These are phyloP conservation scores for Sebastes diploproa DNA, from an alignment of 2,797 vertebrate species.

Conservation along the genomic window DNA sequence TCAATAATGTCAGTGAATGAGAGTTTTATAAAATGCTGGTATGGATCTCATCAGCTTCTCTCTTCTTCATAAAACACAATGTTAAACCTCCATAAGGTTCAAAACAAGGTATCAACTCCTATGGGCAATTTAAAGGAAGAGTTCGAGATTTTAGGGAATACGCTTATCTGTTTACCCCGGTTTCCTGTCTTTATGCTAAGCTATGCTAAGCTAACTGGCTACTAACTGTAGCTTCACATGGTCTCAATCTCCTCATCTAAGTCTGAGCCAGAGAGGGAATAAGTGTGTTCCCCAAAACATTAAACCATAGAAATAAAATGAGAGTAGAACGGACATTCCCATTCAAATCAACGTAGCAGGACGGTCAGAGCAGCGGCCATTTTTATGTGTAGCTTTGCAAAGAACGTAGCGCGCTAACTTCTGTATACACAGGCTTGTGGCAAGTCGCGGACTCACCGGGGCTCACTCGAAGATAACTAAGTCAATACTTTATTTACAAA, in stretches of 20 bases:
- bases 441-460: no score
- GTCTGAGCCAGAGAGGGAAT: not conserved
- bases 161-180: not conserved
- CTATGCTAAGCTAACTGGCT: not conserved
- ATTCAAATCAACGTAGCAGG: not conserved
- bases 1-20: conserved; percentile 13
- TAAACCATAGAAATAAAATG: not conserved
- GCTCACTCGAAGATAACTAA: no score
- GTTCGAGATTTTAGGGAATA: not conserved
- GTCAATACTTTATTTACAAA: no score
- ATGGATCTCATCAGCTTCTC: not conserved
- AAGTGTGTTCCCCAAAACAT: not conserved
- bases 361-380: not conserved
- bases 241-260: not conserved
- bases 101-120: conserved; percentile 31
- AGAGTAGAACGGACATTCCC: not conserved
- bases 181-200: not conserved
- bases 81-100: conserved; percentile 33
- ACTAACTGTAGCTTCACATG: not conserved
- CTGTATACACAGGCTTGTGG: not conserved
- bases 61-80: conserved; percentile 18
- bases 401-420: not conserved
- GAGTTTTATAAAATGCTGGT: conserved; percentile 55
- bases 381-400: no score
- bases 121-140: conserved; percentile 41